phyloP scores from a whole-genome alignment of 2,113 vertebrate species.

The Xiphophorus hellerii region DNA sequence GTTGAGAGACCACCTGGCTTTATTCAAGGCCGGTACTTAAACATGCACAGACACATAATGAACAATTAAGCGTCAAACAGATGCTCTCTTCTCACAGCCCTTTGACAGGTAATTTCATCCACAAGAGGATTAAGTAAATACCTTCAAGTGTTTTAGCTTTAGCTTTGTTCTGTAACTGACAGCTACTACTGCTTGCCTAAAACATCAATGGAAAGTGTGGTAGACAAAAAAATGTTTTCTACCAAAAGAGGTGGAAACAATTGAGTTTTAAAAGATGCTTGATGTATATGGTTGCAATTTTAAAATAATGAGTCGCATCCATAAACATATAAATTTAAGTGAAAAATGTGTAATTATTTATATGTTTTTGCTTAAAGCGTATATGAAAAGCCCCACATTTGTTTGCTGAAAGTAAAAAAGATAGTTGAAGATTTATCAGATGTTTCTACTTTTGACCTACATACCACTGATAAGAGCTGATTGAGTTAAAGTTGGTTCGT shows the following conservation, averaged over 20 bases:
- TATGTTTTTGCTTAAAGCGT: neutral
- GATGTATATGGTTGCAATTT: neutral
- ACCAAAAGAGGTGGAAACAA: neutral
- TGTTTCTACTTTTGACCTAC: neutral
- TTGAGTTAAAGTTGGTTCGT: too few species aligned
- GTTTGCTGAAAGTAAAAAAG: too few species aligned
- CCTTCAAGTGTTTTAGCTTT: slow-evolving; percentile 77
- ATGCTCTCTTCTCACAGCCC: slow-evolving; percentile 49
- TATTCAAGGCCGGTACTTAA: slow-evolving; percentile 38
- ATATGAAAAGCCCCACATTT: neutral
- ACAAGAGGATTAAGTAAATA: slow-evolving; percentile 89
- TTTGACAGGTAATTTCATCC: slow-evolving; percentile 88
- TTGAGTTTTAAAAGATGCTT: neutral
- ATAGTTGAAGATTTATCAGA: neutral
- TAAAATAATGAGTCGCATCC: neutral
- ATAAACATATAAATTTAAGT: neutral
- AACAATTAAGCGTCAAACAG: slow-evolving; percentile 31
- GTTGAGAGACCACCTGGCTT: slow-evolving; percentile 49
- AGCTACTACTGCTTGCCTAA: slow-evolving; percentile 38
- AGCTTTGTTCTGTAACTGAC: slow-evolving; percentile 49
- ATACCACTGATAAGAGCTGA: neutral
- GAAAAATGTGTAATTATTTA: neutral
- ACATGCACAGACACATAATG: slow-evolving; percentile 55
- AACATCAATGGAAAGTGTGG: slow-evolving; percentile 28
- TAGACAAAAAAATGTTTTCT: neutral